A percentile compares a stretch with the other conserved stretches of the same genome.
These are phyloP conservation scores for Schlechtendalia chinensis DNA, from an alignment of 1,140 invertebrate genomes.

Conservation along the genomic window DNA sequence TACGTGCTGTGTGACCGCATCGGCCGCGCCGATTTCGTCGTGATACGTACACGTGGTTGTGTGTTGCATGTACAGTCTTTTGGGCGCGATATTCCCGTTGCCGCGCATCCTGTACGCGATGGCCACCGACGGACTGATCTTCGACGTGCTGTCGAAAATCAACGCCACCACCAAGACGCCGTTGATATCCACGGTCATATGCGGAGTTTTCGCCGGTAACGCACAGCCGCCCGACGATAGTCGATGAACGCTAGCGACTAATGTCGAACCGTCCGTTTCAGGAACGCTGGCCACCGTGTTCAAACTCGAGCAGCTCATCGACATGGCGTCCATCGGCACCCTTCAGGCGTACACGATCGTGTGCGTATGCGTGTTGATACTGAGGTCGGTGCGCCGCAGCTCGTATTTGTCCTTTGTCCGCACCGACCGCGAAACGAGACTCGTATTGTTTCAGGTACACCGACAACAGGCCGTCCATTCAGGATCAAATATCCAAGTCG, in stretches of 20 bases:
- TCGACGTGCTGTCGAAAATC: conserved; percentile 72
- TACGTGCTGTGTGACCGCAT: background rate
- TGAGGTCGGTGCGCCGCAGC: conserved; percentile 64
- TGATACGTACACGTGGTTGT: too few species aligned
- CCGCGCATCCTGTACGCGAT: conserved; percentile 84
- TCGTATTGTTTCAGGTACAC: background rate
- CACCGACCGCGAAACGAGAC: too few species aligned
- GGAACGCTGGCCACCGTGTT: conserved; percentile 84
- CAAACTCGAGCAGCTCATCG: conserved; percentile 81
- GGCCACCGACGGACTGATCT: conserved; percentile 82
- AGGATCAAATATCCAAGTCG: background rate
- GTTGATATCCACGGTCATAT: conserved; percentile 52
- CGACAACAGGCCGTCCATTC: background rate
- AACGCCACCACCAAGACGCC: conserved; percentile 57
- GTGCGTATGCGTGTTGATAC: conserved; percentile 79
- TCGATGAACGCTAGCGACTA: background rate
- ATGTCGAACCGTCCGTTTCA: conserved; percentile 40
- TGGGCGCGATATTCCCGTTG: conserved; percentile 81
- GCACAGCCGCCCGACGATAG: background rate
- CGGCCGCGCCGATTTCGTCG: too few species aligned
- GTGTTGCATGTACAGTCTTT: too few species aligned
- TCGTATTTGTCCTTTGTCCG: too few species aligned
- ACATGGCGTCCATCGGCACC: conserved; percentile 95
- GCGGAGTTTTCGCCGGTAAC: conserved; percentile 53
- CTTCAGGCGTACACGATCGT: conserved; percentile 90